phyloP scores from a whole-genome alignment of 2,113 vertebrate genomes.

The Etheostoma spectabile region DNA sequence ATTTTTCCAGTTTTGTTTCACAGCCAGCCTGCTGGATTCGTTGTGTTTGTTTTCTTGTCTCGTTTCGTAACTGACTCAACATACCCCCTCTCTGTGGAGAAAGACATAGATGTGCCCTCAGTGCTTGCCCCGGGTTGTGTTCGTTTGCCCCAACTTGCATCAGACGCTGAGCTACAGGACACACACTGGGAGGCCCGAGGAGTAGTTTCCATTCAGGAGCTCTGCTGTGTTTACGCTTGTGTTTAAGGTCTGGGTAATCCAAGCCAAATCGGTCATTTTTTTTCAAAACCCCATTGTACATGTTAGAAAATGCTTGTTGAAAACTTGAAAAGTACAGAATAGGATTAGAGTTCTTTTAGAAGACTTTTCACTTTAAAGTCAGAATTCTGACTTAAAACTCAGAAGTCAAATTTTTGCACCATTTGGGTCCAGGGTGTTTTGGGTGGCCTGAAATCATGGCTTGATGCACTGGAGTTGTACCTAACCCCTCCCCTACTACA shows the following conservation, averaged over 20 bases:
- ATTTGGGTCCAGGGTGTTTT: no score
- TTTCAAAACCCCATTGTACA: no score
- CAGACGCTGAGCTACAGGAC: conserved; percentile 25
- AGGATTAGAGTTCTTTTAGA: no score
- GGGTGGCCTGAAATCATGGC: no score
- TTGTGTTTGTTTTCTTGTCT: conserved; percentile 6
- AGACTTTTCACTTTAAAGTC: no score
- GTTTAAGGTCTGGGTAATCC: not conserved
- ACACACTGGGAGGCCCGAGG: not conserved
- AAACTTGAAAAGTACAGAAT: no score
- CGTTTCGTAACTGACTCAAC: not conserved
- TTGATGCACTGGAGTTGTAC: no score
- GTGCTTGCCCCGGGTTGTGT: conserved; percentile 5
- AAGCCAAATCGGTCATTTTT: no score
- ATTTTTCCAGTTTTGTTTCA: not conserved
- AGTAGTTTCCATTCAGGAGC: not conserved
- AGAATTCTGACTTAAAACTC: no score
- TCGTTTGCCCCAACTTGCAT: conserved; percentile 45
- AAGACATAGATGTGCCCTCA: not conserved
- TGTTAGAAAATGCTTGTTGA: no score
- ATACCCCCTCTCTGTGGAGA: conserved; percentile 19
- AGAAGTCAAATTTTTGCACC: no score
- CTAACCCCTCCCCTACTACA: no score
- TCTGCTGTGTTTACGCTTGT: not conserved
- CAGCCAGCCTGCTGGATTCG: not conserved